Evolutionary conservation across 1,140 invertebrate species (phyloP).

Genomic region (Bilobella aurantiaca): DNA sequence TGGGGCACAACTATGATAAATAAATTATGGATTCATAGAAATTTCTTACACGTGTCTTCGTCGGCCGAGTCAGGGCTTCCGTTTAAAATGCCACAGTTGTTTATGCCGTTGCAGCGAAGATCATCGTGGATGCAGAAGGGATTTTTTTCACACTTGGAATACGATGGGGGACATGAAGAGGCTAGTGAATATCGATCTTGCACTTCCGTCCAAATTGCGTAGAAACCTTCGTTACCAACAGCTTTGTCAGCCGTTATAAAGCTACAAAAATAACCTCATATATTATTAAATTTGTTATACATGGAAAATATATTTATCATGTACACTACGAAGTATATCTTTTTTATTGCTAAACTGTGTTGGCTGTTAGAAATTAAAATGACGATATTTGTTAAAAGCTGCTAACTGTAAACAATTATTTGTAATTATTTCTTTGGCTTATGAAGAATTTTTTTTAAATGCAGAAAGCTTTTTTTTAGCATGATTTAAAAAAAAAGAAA

Average conservation of each 20-base stretch:
- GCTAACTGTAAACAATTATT: too few relatives aligned
- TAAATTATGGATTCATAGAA: too few relatives aligned
- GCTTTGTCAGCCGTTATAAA: slow-evolving; percentile 75
- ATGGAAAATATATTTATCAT: too few relatives aligned
- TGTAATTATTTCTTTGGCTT: too few relatives aligned
- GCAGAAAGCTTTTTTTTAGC: too few relatives aligned
- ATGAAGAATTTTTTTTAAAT: too few relatives aligned
- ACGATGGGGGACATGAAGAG: slow-evolving; percentile 18
- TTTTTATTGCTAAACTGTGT: too few relatives aligned
- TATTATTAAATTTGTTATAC: too few relatives aligned
- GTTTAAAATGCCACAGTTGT: slow-evolving; percentile 59
- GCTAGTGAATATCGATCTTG: slow-evolving; percentile 12
- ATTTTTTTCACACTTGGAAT: slow-evolving; percentile 55
- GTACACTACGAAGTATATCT: too few relatives aligned
- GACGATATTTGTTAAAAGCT: too few relatives aligned
- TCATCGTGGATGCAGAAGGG: slow-evolving; percentile 68
- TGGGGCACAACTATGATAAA: too few relatives aligned
- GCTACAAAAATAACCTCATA: slow-evolving; percentile 45
- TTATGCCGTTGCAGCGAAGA: slow-evolving; percentile 62
- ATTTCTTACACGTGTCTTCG: slow-evolving; percentile 64
- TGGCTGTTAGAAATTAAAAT: too few relatives aligned
- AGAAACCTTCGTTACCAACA: slow-evolving; percentile 69
- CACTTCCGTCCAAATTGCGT: slow-evolving; percentile 75
- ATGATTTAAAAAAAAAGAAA: slow-evolving; percentile 17
- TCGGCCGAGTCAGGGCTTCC: slow-evolving; percentile 57